Conservation (phyloP, 2,888 invertebrate species). For the Eupithecia vulgata region DNA sequence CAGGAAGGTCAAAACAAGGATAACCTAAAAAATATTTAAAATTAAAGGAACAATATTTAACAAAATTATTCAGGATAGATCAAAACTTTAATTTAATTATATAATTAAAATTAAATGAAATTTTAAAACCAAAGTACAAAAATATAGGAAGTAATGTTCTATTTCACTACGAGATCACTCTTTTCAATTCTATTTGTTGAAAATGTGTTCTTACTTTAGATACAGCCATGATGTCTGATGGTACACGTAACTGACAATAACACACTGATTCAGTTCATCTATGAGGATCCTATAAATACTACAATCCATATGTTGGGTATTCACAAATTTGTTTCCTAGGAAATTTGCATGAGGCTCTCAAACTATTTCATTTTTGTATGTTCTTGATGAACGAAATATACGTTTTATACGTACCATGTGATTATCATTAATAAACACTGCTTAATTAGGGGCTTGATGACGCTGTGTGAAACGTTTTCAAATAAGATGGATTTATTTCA, state of each 20-base stretch:
- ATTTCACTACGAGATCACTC: neutral
- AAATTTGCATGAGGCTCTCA: slow-evolving; percentile 40
- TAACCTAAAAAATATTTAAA: slow-evolving; percentile 15
- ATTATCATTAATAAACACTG: neutral
- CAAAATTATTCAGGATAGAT: neutral
- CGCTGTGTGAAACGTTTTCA: neutral
- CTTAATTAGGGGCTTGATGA: neutral
- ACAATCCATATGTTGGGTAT: slow-evolving; percentile 35
- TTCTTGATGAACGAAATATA: neutral
- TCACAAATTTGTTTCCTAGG: slow-evolving; percentile 37
- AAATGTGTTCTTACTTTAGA: slow-evolving; percentile 43
- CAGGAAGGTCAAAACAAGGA: slow-evolving; percentile 25
- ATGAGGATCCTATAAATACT: slow-evolving; percentile 36
- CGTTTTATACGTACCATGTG: too few relatives aligned
- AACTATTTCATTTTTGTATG: slow-evolving; percentile 35
- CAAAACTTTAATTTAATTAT: too few relatives aligned
- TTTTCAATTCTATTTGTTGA: neutral
- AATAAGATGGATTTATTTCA: too few relatives aligned
- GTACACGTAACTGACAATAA: slow-evolving; percentile 10
- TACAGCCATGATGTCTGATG: slow-evolving; percentile 38
- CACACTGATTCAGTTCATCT: slow-evolving; percentile 28
- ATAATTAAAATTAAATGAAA: neutral
- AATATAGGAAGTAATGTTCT: neutral
- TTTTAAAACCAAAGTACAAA: neutral
- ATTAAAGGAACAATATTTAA: neutral